Conservation (phyloP, 2,888 invertebrate genomes). For the Terebella lapidaria region DNA sequence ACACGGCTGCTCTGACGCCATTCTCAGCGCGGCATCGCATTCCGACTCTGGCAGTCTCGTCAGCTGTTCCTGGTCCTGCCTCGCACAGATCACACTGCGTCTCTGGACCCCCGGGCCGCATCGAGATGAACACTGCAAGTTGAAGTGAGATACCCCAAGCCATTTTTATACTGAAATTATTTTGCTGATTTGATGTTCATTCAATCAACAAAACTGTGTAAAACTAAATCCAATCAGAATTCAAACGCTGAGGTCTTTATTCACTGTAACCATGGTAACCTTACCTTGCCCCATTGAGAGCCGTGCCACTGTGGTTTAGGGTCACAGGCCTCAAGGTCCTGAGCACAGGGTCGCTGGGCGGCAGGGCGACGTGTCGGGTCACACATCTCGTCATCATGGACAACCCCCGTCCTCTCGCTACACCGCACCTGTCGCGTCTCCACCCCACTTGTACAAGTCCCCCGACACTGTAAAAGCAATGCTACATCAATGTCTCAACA, state of each 20-base stretch:
- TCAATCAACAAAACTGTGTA: too few species aligned
- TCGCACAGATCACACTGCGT: conserved; percentile 42
- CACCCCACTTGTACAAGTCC: conserved; percentile 8
- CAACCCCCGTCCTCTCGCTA: conserved; percentile 16
- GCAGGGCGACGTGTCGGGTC: conserved; percentile 15
- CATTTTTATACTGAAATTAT: too few species aligned
- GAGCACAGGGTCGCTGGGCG: conserved; percentile 11
- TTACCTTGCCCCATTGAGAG: conserved; percentile 86
- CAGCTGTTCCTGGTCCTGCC: conserved; percentile 28
- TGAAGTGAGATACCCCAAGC: too few species aligned
- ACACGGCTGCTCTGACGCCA: conserved; percentile 14
- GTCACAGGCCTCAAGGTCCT: conserved; percentile 1
- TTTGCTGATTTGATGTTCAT: too few species aligned
- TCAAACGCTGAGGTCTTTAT: too few species aligned
- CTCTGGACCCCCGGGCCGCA: conserved; percentile 45
- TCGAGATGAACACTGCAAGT: conserved; percentile 40
- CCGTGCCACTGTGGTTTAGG: conserved; percentile 41
- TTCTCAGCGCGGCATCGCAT: conserved; percentile 17
- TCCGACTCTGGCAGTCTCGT: conserved; percentile 9
- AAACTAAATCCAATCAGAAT: too few species aligned
- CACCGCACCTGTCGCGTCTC: conserved; percentile 25
- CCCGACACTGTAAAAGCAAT: conserved; percentile 14
- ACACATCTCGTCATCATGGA: conserved; percentile 15
- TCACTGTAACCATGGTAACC: conserved; percentile 18
- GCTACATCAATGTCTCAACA: not conserved